Conservation (phyloP, 1,140 invertebrate species). For the Ceratina japonica region DNA sequence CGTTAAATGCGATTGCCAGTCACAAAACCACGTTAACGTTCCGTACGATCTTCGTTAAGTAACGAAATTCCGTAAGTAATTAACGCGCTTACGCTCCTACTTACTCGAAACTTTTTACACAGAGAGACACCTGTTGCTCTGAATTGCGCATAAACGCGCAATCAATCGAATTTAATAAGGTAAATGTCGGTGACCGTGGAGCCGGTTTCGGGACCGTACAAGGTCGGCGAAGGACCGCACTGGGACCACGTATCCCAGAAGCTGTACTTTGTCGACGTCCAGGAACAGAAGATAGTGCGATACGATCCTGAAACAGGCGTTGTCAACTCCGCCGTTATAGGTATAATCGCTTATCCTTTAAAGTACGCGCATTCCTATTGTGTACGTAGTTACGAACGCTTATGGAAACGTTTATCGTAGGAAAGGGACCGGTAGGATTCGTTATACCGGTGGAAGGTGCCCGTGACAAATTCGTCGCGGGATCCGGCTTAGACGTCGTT, state of each 20-base stretch:
- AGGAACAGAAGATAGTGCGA: constrained; percentile 79
- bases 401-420: constrained; percentile 54
- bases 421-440: constrained; percentile 80
- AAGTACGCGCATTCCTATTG: no score
- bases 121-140: neutral
- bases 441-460: constrained; percentile 85
- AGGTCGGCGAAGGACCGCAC: constrained; percentile 81
- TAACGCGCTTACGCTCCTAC: neutral
- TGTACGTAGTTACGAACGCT: no score
- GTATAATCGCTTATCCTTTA: constrained; percentile 21
- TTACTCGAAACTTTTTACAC: no score
- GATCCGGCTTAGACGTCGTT: constrained; percentile 82
- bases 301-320: constrained; percentile 79
- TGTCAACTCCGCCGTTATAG: constrained; percentile 32
- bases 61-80: neutral
- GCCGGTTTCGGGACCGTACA: constrained; percentile 18
- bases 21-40: no score
- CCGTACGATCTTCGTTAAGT: no score
- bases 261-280: constrained; percentile 85
- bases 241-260: constrained; percentile 83
- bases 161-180: neutral
- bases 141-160: no score
- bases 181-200: constrained; percentile 24
- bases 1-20: no score
- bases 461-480: constrained; percentile 83